phyloP scores from a whole-genome alignment of 2,888 invertebrate genomes.

The Noctua janthe region DNA sequence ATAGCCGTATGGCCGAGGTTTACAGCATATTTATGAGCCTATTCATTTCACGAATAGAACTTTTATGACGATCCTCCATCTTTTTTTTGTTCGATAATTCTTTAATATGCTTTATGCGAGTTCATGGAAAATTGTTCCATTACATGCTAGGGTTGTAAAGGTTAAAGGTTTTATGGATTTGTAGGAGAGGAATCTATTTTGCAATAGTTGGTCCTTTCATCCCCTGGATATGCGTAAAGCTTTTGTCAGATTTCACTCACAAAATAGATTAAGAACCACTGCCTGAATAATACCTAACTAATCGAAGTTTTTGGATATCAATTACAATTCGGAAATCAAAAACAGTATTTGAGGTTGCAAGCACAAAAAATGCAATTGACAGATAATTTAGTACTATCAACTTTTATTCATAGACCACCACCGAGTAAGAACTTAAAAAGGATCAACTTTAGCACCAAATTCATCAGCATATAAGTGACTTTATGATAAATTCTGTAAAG shows the following conservation, averaged over 20 bases:
- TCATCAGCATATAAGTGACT: slow-evolving; percentile 37
- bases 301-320: background rate
- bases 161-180: slow-evolving; percentile 14
- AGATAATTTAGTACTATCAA: too few species aligned
- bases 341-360: background rate
- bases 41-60: slow-evolving; percentile 70
- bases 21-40: slow-evolving; percentile 74
- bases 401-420: background rate
- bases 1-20: slow-evolving; percentile 72
- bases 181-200: slow-evolving; percentile 3
- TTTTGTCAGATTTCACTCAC: background rate
- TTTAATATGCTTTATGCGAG: slow-evolving; percentile 55
- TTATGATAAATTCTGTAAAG: slow-evolving; percentile 24
- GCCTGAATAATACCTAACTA: too few species aligned
- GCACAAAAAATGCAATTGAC: background rate
- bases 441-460: slow-evolving; percentile 4
- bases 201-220: background rate
- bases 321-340: background rate
- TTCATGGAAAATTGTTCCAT: slow-evolving; percentile 59
- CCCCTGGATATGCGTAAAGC: background rate
- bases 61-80: slow-evolving; percentile 62
- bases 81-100: slow-evolving; percentile 64
- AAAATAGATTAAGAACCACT: background rate
- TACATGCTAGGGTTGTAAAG: slow-evolving; percentile 28
- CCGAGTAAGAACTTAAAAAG: background rate